Conservation (phyloP, 2,797 vertebrate genomes). For the Gorsachius magnificus region DNA sequence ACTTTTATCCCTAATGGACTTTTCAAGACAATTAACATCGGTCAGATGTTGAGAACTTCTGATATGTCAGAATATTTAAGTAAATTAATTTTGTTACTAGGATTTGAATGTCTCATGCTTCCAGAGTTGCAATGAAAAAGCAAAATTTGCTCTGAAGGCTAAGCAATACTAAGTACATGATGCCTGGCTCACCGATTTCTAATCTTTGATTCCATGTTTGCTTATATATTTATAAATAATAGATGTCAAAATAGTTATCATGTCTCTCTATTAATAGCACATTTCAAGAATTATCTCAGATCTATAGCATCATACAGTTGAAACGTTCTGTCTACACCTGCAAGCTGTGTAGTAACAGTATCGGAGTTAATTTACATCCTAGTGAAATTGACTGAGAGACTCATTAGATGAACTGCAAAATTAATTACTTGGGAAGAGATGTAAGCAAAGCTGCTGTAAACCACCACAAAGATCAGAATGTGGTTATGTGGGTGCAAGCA, state of each 20-base stretch:
- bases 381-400: neutral
- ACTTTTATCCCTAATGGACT: neutral
- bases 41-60: neutral
- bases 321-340: neutral
- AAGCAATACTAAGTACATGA: neutral
- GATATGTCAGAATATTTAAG: neutral
- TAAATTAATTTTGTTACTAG: neutral
- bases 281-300: neutral
- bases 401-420: neutral
- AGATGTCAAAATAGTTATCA: neutral
- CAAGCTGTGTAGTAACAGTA: neutral
- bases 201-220: neutral
- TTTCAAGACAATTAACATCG: neutral
- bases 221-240: neutral
- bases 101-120: neutral
- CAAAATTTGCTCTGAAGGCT: neutral
- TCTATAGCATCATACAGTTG: neutral
- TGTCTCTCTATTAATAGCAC: neutral
- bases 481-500: neutral
- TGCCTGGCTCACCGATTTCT: neutral
- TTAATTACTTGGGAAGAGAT: neutral
- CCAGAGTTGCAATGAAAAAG: neutral
- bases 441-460: neutral
- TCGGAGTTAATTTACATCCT: neutral
- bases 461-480: neutral